Percentiles rank a stretch among this genome's conserved stretches.
These are phyloP conservation scores for Thunnus maccoyii DNA, from an alignment of 2,113 vertebrate genomes.

Conservation along the genomic window DNA sequence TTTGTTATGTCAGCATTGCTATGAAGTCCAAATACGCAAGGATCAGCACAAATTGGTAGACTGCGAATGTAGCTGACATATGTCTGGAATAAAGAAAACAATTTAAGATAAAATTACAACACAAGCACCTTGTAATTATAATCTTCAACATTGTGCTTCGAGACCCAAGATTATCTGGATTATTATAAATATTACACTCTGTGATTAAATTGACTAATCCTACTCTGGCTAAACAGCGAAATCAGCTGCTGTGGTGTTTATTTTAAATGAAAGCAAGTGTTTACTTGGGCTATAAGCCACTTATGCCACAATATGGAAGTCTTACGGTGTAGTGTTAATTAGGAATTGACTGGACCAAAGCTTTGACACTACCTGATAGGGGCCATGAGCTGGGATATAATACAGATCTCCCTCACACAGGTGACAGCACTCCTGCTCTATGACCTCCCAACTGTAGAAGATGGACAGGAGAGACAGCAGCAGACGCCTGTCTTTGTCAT, in stretches of 20 bases:
- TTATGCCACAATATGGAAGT: background rate
- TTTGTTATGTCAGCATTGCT: slow-evolving; percentile 96
- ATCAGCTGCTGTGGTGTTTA: slow-evolving; percentile 11
- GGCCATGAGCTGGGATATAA: slow-evolving; percentile 88
- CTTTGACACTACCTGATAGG: slow-evolving; percentile 87
- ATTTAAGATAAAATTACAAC: too few species aligned
- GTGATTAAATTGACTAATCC: slow-evolving; percentile 28
- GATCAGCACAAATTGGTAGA: slow-evolving; percentile 89
- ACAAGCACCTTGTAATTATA: background rate
- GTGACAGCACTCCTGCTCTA: slow-evolving; percentile 84
- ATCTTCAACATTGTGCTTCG: background rate
- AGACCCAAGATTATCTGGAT: background rate
- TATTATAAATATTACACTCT: background rate
- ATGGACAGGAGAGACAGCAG: slow-evolving; percentile 92
- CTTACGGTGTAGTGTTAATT: background rate
- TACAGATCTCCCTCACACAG: slow-evolving; percentile 88
- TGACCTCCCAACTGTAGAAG: slow-evolving; percentile 89
- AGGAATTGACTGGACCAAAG: background rate
- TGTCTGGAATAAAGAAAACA: slow-evolving; percentile 76
- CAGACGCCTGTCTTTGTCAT: slow-evolving; percentile 95
- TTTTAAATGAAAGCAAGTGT: background rate
- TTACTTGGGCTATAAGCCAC: too few species aligned
- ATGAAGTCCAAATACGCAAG: slow-evolving; percentile 94
- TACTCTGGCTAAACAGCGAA: background rate
- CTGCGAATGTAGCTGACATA: slow-evolving; percentile 89